Base-by-base conservation (phyloP, 2,113 vertebrate genomes). In the Chloebia gouldiae region DNA sequence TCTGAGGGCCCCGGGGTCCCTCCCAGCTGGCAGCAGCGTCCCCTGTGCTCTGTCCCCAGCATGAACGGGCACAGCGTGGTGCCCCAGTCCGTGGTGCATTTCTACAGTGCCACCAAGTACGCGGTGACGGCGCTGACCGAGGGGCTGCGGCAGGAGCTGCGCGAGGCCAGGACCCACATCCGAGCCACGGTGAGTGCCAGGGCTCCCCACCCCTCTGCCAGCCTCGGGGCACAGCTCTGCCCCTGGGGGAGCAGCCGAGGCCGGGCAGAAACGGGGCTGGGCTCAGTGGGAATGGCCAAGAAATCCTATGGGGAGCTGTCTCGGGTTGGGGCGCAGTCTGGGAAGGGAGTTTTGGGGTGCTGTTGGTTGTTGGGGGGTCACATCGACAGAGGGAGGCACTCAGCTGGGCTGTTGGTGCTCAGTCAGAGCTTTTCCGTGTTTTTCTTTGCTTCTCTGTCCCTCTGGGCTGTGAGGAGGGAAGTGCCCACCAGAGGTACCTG, bases 21-120 rank as follows among this genome's bases (percentile, higher is more conserved):
- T 33, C 10, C 13, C 1, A 0, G 44, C 23, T 28, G 75, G 51
- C 82, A 88, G 81, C 64, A 2, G 64, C 30, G 71, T 69, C 45
- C 60, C 49, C 80, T 75, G 75, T 96, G 82, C 81, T 91, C 80
- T 94, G 40, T 87, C 81, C 73, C 53, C 97, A 99, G 99, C 97
- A 99, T 99, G 99, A 97, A 97, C 5, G 99, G 99, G 44, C 99
- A 99, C 97, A 98, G 98, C 33, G 96, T 99, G 49, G 66, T 97
- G 39, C 97, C 98, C 4, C 98, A 97, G 61, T 98, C 99, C 0
- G 98, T 98, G 53, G 90, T 93, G 91, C 99, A 99, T 90, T 99
- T 99, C 92, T 99, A 99, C 98, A 98, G 98, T 13, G 99, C 99
- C 90, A 99, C 99, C 86, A 99, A 99, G 97, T 99, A 98, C 1